phyloP scores from a whole-genome alignment of 2,113 vertebrate species.

The Cochlearius cochlearius region DNA sequence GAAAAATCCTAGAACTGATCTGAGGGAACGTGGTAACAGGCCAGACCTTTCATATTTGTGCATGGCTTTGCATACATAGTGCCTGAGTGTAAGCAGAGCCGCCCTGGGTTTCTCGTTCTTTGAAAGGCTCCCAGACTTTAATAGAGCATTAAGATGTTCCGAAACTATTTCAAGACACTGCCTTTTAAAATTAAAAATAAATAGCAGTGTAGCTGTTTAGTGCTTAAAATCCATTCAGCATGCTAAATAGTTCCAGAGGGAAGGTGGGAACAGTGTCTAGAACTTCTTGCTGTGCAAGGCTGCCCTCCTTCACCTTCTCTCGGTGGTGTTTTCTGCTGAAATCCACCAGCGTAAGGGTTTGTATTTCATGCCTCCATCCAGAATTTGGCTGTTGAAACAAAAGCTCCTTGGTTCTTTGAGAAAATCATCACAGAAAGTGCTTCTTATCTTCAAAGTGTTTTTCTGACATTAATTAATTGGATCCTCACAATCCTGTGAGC shows the following conservation, averaged over 20 bases:
- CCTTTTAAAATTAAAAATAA: not conserved
- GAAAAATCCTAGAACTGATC: not conserved
- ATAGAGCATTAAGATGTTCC: not conserved
- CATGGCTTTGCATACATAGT: not conserved
- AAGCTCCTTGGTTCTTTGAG: conserved; percentile 34
- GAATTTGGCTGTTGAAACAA: conserved; percentile 34
- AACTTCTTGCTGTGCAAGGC: not conserved
- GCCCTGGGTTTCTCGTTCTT: not conserved
- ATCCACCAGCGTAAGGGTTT: not conserved
- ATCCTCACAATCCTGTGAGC: not conserved
- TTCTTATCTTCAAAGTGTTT: conserved; percentile 52
- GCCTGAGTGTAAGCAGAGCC: not conserved
- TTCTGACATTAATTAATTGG: conserved; percentile 54
- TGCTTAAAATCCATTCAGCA: not conserved
- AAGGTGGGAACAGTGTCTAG: not conserved
- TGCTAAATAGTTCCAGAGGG: not conserved
- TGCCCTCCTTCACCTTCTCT: not conserved
- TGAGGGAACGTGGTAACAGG: not conserved
- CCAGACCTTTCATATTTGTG: not conserved
- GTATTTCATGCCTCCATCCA: not conserved
- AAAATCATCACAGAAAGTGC: not conserved
- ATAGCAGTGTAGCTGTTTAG: not conserved
- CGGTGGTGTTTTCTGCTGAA: not conserved
- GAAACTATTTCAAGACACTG: not conserved
- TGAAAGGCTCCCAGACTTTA: not conserved